A percentile compares a stretch with the other conserved stretches of the same genome.
phyloP scores from a whole-genome alignment of 2,113 vertebrate genomes.

The Eclectus roratus region DNA sequence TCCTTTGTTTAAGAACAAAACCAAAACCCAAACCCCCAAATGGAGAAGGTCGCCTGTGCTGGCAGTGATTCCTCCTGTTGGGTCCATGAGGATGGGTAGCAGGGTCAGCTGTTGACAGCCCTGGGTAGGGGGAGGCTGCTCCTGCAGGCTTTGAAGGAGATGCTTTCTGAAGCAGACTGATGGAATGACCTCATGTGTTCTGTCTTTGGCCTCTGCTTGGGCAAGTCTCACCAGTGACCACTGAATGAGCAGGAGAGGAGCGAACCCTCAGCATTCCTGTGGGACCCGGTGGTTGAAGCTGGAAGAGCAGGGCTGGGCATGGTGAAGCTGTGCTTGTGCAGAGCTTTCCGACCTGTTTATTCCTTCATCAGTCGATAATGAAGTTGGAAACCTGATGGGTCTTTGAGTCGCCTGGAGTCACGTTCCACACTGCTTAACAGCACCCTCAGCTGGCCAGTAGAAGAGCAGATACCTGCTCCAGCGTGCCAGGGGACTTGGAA shows the following conservation, averaged over 20 bases:
- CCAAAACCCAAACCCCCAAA: neutral
- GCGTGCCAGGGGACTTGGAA: neutral
- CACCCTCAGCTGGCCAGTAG: conserved; percentile 37
- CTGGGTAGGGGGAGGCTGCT: neutral
- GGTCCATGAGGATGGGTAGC: fast-evolving
- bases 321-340: neutral
- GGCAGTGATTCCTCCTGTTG: neutral
- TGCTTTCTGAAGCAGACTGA: neutral
- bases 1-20: neutral
- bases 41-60: neutral
- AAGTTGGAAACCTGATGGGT: neutral
- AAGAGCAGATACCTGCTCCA: neutral
- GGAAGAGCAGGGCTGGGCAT: neutral
- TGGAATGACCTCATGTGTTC: neutral
- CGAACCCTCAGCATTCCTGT: fast-evolving
- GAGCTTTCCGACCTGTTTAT: neutral
- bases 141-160: neutral
- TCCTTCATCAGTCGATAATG: neutral
- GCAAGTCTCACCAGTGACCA: neutral
- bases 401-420: neutral
- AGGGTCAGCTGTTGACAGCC: neutral
- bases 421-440: conserved; percentile 40
- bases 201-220: neutral
- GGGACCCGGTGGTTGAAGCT: neutral
- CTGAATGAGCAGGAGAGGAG: neutral